Evolutionary conservation across 1,140 invertebrate species (phyloP).

Genomic region (Zaprionus taronus): DNA sequence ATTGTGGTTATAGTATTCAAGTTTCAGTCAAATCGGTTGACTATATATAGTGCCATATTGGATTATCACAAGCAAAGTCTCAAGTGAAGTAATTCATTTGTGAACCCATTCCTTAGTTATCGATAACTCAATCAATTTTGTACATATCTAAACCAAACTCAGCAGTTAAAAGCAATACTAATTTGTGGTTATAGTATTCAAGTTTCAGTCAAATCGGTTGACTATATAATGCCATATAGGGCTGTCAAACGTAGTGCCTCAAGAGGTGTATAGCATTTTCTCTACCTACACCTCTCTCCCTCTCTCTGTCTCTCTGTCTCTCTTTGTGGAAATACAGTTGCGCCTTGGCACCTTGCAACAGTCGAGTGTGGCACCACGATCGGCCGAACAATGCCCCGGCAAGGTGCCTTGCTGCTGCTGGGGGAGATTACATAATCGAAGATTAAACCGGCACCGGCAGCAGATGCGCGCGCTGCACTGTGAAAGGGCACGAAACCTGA

Average conservation of each 20-base stretch:
- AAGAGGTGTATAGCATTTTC: neutral
- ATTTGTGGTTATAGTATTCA: too few relatives aligned
- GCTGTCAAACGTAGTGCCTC: neutral
- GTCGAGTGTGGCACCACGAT: slow-evolving; percentile 2
- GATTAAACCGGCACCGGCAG: slow-evolving; percentile 39
- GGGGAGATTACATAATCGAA: slow-evolving; percentile 43
- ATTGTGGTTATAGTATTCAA: too few relatives aligned
- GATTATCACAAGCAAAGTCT: neutral
- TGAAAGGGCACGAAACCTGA: slow-evolving; percentile 45
- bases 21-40: too few relatives aligned
- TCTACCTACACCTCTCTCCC: neutral
- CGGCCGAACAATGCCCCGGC: neutral
- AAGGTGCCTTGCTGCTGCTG: slow-evolving; percentile 22
- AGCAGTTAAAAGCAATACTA: too few relatives aligned
- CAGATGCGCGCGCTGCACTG: slow-evolving; percentile 33
- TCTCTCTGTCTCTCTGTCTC: too few relatives aligned
- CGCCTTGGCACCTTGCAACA: slow-evolving; percentile 1
- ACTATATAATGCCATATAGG: neutral
- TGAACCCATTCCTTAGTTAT: too few relatives aligned
- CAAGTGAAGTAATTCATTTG: neutral
- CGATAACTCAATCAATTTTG: too few relatives aligned
- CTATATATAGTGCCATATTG: neutral
- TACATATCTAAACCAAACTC: too few relatives aligned
- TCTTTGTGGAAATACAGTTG: neutral
- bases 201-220: too few relatives aligned